phyloP scores from a whole-genome alignment of 1,140 invertebrate species.

The Bombus turneri region DNA sequence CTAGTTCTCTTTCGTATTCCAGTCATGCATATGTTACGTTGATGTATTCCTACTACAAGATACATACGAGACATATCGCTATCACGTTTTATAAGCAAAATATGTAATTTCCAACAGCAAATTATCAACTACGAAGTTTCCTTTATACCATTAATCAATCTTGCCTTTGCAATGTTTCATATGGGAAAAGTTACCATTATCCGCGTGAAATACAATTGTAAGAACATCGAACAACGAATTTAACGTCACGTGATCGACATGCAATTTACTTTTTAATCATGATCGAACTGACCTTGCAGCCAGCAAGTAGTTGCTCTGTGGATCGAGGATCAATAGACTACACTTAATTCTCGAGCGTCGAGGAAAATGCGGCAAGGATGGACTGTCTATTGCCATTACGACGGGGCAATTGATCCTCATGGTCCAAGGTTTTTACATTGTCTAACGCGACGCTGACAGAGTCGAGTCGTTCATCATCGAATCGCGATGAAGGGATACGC shows the following conservation, averaged over 20 bases:
- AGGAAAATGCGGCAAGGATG: neutral
- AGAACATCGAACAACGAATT: neutral
- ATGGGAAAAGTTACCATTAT: neutral
- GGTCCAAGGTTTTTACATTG: slow-evolving; percentile 38
- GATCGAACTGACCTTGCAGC: neutral
- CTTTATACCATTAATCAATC: neutral
- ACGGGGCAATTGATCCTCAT: slow-evolving; percentile 20
- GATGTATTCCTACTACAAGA: neutral
- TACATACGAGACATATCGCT: neutral
- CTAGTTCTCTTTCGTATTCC: neutral
- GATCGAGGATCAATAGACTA: neutral
- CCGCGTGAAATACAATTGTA: neutral
- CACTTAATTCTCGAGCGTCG: neutral
- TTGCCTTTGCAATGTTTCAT: neutral
- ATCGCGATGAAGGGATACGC: slow-evolving; percentile 39
- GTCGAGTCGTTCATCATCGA: slow-evolving; percentile 62
- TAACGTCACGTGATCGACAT: fast-evolving
- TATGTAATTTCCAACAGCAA: neutral
- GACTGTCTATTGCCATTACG: slow-evolving; percentile 19
- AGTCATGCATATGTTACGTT: neutral
- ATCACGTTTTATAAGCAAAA: neutral
- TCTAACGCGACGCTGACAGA: slow-evolving; percentile 39
- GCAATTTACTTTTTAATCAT: neutral
- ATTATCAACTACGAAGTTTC: neutral
- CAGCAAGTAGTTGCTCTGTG: neutral